phyloP scores from a whole-genome alignment of 2,888 invertebrate species.

The Saturnia japonica region DNA sequence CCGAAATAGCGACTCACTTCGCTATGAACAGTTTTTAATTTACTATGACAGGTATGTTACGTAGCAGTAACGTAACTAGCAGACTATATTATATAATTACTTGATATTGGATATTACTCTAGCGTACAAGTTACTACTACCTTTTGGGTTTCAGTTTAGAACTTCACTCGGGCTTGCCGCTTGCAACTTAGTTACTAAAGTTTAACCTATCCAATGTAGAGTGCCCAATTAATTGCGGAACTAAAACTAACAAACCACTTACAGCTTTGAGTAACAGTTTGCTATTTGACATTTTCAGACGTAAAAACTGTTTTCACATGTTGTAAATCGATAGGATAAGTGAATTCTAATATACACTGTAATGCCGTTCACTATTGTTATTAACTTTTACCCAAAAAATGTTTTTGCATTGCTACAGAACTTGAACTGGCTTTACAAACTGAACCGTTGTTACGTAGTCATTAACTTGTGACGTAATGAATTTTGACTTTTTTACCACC shows the following conservation, averaged over 20 bases:
- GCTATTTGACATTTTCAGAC: background rate
- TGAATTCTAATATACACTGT: background rate
- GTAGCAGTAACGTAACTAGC: no score
- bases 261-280: background rate
- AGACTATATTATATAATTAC: background rate
- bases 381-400: no score
- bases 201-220: background rate
- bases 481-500: no score
- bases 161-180: background rate
- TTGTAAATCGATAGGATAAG: background rate
- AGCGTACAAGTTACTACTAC: background rate
- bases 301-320: background rate
- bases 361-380: no score
- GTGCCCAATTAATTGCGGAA: background rate
- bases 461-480: no score
- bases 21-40: background rate
- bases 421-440: no score
- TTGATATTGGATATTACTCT: background rate
- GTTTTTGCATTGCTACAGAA: no score
- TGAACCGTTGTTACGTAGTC: no score
- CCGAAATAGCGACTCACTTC: background rate
- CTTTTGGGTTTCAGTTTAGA: background rate
- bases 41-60: background rate
- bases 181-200: constrained; percentile 6
- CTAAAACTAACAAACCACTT: constrained; percentile 8